These are phyloP conservation scores for Thymelicus lineola DNA, from an alignment of 2,888 invertebrate species.

Conservation along the genomic window DNA sequence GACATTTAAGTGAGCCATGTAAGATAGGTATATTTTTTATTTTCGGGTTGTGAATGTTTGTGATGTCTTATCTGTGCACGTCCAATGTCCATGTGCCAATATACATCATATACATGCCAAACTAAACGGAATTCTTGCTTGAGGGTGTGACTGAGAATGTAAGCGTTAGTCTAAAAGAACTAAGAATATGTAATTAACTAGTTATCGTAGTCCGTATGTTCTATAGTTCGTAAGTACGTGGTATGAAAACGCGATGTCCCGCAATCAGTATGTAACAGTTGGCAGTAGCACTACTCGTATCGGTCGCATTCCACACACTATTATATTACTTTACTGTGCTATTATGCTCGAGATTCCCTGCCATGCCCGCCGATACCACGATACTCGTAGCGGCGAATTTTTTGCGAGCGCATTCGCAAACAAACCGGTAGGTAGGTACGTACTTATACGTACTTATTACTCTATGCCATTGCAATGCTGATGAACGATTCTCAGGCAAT, in stretches of 20 bases:
- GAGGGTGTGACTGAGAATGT: too few relatives aligned
- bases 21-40: too few relatives aligned
- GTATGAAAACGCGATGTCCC: constrained; percentile 22
- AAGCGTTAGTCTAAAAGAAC: too few relatives aligned
- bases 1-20: too few relatives aligned
- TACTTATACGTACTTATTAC: constrained; percentile 50
- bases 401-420: constrained; percentile 75
- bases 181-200: too few relatives aligned
- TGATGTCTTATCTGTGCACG: too few relatives aligned
- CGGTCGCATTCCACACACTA: constrained; percentile 74
- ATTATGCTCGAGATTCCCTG: constrained; percentile 76
- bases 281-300: constrained; percentile 44
- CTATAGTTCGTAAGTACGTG: not conserved
- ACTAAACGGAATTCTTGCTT: too few relatives aligned
- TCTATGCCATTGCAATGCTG: constrained; percentile 46
- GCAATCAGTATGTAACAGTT: constrained; percentile 29
- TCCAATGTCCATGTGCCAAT: too few relatives aligned
- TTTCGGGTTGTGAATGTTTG: too few relatives aligned
- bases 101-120: too few relatives aligned
- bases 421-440: constrained; percentile 77
- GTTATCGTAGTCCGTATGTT: too few relatives aligned
- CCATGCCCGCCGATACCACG: constrained; percentile 59
- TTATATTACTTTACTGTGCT: too few relatives aligned
- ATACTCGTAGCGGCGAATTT: constrained; percentile 76
- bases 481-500: constrained; percentile 42